Conservation (phyloP, 1,140 invertebrate genomes). For the Eumeta japonica region DNA sequence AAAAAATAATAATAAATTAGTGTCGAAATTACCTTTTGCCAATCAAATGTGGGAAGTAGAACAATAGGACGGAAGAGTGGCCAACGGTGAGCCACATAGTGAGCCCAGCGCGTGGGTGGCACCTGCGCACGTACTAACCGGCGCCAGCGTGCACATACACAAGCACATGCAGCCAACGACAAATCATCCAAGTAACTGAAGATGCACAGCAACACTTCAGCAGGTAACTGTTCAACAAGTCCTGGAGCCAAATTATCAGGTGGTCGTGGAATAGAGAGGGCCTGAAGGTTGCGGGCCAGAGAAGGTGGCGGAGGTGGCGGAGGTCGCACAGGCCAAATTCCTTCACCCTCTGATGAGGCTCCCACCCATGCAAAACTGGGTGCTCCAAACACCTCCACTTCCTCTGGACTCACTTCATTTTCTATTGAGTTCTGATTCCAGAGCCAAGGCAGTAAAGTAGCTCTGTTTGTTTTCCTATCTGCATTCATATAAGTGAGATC, state of each 20-base stretch:
- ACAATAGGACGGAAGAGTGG: slow-evolving; percentile 81
- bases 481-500: slow-evolving; percentile 61
- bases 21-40: slow-evolving; percentile 69
- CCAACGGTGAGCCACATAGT: slow-evolving; percentile 74
- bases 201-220: slow-evolving; percentile 76
- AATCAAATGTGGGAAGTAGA: slow-evolving; percentile 69
- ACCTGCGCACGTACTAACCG: slow-evolving; percentile 75
- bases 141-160: slow-evolving; percentile 81
- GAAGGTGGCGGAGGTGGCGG: slow-evolving; percentile 33
- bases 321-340: neutral
- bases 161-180: slow-evolving; percentile 81
- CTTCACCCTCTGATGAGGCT: slow-evolving; percentile 17
- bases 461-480: slow-evolving; percentile 31
- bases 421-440: slow-evolving; percentile 44
- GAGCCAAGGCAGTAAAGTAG: slow-evolving; percentile 32
- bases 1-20: too few species aligned
- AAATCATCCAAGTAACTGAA: slow-evolving; percentile 90
- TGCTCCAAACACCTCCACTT: slow-evolving; percentile 34
- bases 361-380: slow-evolving; percentile 29
- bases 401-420: slow-evolving; percentile 45
- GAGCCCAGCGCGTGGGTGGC: slow-evolving; percentile 73
- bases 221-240: slow-evolving; percentile 41
- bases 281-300: slow-evolving; percentile 32
- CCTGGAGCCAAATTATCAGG: slow-evolving; percentile 44
- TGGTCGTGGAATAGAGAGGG: slow-evolving; percentile 35